Conservation (phyloP, 2,797 vertebrate species). For the Peromyscus eremicus region DNA sequence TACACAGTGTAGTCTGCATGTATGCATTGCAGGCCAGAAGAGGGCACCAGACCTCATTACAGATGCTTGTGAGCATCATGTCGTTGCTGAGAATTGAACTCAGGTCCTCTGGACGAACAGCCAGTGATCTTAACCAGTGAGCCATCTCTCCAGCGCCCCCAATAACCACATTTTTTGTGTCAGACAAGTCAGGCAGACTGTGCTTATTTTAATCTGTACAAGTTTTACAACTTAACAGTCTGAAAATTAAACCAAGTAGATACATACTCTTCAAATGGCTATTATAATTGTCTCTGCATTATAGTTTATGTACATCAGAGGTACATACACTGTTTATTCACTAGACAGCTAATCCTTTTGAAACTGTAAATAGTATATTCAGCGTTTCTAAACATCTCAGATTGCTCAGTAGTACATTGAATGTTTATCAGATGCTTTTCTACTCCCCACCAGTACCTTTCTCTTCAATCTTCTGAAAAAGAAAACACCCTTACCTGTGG, state of each 20-base stretch:
- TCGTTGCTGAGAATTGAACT: too few species aligned
- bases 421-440: not conserved
- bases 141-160: not conserved
- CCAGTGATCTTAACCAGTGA: too few species aligned
- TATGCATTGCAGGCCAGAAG: too few species aligned
- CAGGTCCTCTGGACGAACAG: too few species aligned
- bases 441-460: not conserved
- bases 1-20: too few species aligned
- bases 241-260: slow-evolving; percentile 60
- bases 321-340: not conserved
- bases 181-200: not conserved
- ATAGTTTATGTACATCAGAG: not conserved
- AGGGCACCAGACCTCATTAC: too few species aligned
- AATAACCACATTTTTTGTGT: slow-evolving; percentile 47
- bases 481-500: slow-evolving; percentile 90
- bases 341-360: slow-evolving; percentile 24
- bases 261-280: not conserved
- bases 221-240: slow-evolving; percentile 25
- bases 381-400: slow-evolving; percentile 48
- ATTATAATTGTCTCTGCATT: slow-evolving; percentile 16
- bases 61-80: too few species aligned
- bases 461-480: not conserved
- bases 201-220: slow-evolving; percentile 46
- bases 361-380: slow-evolving; percentile 15
- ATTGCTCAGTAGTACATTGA: not conserved